phyloP scores from a whole-genome alignment of 1,140 invertebrate genomes.

The Phymastichus coffea region DNA sequence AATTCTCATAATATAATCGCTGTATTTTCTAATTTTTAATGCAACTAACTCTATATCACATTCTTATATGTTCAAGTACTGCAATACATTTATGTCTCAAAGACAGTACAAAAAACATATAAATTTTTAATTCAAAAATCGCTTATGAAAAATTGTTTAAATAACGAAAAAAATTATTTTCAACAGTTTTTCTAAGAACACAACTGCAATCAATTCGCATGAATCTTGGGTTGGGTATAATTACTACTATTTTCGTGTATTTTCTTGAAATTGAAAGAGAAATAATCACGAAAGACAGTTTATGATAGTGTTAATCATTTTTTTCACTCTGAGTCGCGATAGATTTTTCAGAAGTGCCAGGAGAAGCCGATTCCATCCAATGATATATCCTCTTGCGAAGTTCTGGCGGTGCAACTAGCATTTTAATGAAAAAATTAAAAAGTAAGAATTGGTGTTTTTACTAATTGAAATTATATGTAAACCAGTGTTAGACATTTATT shows the following conservation, averaged over 20 bases:
- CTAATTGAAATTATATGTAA: neutral
- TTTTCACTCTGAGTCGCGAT: neutral
- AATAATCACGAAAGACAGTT: neutral
- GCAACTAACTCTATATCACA: constrained; percentile 11
- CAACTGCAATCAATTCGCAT: too few species aligned
- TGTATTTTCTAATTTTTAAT: neutral
- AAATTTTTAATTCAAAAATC: neutral
- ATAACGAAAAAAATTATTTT: neutral
- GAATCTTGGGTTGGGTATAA: too few species aligned
- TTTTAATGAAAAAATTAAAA: constrained; percentile 16
- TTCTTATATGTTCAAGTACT: constrained; percentile 4
- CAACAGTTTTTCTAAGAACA: constrained; percentile 2
- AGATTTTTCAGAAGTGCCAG: neutral
- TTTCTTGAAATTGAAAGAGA: neutral
- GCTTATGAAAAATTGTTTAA: neutral
- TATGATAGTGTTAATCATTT: neutral
- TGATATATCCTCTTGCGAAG: neutral
- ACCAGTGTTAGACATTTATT: neutral
- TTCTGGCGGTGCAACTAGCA: neutral
- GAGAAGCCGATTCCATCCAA: neutral
- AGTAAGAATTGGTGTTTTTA: constrained; percentile 21
- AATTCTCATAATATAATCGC: constrained; percentile 3
- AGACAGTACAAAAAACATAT: neutral
- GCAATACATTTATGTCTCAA: neutral
- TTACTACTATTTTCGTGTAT: too few species aligned